These are phyloP conservation scores for Polyploca ridens DNA, from an alignment of 2,888 invertebrate genomes.

Conservation along the genomic window DNA sequence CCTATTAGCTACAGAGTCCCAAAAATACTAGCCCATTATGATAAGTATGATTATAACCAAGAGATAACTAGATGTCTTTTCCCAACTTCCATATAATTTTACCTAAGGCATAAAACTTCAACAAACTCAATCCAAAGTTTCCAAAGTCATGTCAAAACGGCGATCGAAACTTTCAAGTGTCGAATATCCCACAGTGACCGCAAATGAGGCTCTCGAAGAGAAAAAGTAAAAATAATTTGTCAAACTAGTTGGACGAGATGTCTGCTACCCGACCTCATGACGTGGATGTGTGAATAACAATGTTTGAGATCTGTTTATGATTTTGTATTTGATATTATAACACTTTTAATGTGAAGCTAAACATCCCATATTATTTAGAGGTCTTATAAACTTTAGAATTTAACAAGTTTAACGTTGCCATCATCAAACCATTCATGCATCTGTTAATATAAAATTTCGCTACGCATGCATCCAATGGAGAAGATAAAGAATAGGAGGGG, in stretches of 20 bases:
- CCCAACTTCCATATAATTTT: neutral
- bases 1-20: no score
- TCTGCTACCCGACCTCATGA: conserved; percentile 49
- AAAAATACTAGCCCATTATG: no score
- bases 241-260: conserved; percentile 64
- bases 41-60: neutral
- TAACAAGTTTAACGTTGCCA: no score
- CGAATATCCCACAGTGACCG: conserved; percentile 58
- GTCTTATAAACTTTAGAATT: no score
- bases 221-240: conserved; percentile 73
- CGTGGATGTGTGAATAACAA: conserved; percentile 22
- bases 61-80: neutral
- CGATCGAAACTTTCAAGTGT: conserved; percentile 41
- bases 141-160: conserved; percentile 15
- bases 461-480: no score
- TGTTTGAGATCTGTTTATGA: conserved; percentile 9
- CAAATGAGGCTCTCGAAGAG: conserved; percentile 48
- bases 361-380: no score
- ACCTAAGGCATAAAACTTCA: neutral
- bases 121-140: neutral
- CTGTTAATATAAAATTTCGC: no score
- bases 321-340: no score
- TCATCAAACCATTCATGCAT: no score
- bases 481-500: no score
- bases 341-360: no score